A percentile compares a stretch with the other conserved stretches of the same genome.
phyloP scores from a whole-genome alignment of 2,888 invertebrate species.

The Epirrhoe alternata region DNA sequence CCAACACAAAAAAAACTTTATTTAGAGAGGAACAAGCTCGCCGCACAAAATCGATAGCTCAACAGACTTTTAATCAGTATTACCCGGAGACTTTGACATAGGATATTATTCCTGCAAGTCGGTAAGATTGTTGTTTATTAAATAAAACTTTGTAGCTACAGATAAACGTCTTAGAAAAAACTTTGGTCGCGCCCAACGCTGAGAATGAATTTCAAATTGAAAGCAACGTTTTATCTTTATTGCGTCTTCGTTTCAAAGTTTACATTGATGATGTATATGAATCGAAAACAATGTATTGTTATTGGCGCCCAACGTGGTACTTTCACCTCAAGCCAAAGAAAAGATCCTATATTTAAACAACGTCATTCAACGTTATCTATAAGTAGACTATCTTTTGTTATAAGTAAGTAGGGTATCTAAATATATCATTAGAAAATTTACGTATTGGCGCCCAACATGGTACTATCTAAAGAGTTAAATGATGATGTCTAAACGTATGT shows the following conservation, averaged over 20 bases:
- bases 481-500: no score
- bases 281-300: neutral
- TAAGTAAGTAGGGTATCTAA: no score
- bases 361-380: no score
- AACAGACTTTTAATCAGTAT: slow-evolving; percentile 11
- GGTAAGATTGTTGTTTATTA: slow-evolving; percentile 6
- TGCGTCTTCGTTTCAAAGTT: neutral
- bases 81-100: slow-evolving; percentile 8
- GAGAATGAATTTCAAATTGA: neutral
- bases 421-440: neutral
- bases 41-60: slow-evolving; percentile 3
- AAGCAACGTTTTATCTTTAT: neutral
- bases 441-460: slow-evolving; percentile 14
- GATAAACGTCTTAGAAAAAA: neutral
- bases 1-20: neutral
- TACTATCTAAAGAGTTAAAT: neutral
- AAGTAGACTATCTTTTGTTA: neutral
- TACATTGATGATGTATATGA: neutral
- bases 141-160: slow-evolving; percentile 5
- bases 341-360: neutral
- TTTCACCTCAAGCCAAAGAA: neutral
- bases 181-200: slow-evolving; percentile 13
- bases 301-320: slow-evolving; percentile 10
- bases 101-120: slow-evolving; percentile 4
- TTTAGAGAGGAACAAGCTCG: neutral